Evolutionary conservation across 1,140 invertebrate genomes (phyloP), one percentile per base, ranked within the genome.

Genomic region (Drosophila auraria): DNA sequence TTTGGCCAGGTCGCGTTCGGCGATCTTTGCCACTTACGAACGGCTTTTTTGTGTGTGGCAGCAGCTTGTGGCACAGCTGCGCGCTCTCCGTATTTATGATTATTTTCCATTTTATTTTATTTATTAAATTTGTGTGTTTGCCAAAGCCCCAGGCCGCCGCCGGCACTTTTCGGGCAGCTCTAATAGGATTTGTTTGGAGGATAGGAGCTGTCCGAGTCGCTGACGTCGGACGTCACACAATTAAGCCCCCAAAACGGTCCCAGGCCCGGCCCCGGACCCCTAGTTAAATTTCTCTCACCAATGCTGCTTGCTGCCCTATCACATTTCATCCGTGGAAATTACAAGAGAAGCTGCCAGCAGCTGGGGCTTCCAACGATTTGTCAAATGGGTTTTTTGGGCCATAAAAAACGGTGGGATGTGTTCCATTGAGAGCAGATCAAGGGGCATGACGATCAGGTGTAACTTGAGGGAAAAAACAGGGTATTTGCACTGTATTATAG

Each of bases 71-170:
- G 79, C 83, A 78, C 83, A 87, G 83, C 83, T 87, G 83, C 84
- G 65, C 71, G 61, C 80, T 87, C 80, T 87, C 70, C 80, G 83
- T 87, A 83, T 87, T 89, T 87, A 80, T 81, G 83, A 83, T 89
- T 86, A 82, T 84, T 83, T 83, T 50, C 36, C 63, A 63, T 77
- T 72, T 68, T 56, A 66, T 66, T 80, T 86, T 87, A 80, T 87
- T 87, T 89, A 89, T 68, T 83, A 89, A 83, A 80, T 83, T 74
- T 87, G 68, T 71, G 50, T 73, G 70, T 73, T 78, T 78, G 65
- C 64, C 73, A 71, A 80, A 75, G 77, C 69, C 72, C 72, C 76
- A 47, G 23, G 58, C 66, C 58, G 69, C 65, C 64, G 69, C 50
- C 60, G 79, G 51, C 61, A 70, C 58, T 56, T 78, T 61, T 62